Evolutionary conservation across 2,113 vertebrate species (phyloP).

Genomic region (Petroica traversi): DNA sequence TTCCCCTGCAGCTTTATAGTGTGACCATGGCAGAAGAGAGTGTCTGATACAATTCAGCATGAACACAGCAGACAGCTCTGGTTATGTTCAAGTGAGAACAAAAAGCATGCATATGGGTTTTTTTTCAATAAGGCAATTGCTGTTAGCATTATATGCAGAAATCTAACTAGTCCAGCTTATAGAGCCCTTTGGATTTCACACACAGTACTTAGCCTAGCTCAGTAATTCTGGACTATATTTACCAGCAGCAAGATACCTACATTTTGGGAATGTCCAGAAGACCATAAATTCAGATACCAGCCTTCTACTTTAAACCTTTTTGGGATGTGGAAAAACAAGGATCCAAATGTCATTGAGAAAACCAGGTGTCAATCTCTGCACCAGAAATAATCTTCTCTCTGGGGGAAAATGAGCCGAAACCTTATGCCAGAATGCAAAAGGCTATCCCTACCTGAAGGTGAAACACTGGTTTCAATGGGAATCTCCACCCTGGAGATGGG

Average conservation of each 20-base stretch:
- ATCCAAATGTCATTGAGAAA: neutral
- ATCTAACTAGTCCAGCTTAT: neutral
- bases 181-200: neutral
- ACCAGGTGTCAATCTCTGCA: neutral
- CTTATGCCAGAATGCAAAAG: neutral
- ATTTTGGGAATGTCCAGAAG: neutral
- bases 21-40: neutral
- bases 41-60: neutral
- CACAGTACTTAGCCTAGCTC: neutral
- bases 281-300: neutral
- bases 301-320: neutral
- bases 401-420: neutral
- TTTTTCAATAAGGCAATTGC: neutral
- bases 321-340: neutral
- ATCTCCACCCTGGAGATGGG: constrained; percentile 71
- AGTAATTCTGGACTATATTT: neutral
- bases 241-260: neutral
- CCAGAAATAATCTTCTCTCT: neutral
- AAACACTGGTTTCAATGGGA: constrained; percentile 72
- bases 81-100: neutral
- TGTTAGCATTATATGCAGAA: neutral
- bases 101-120: neutral
- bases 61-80: neutral
- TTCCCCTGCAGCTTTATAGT: neutral
- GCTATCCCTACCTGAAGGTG: constrained; percentile 81